Conservation (phyloP, 1,140 invertebrate species). For the Notospermus geniculatus region DNA sequence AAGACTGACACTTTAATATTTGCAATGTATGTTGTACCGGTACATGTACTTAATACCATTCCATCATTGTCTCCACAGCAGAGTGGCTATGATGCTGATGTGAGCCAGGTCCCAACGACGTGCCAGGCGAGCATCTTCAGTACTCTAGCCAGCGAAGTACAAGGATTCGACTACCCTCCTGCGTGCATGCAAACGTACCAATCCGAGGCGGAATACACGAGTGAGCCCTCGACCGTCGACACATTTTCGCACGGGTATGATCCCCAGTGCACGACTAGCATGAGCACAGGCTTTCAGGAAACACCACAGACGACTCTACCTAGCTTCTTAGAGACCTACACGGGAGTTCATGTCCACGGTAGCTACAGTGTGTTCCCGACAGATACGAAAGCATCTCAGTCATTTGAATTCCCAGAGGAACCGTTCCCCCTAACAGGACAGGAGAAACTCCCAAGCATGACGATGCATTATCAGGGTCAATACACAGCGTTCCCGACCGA, state of each 20-base stretch:
- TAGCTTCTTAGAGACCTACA: conserved; percentile 24
- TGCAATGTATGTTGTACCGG: background rate
- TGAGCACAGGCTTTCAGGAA: conserved; percentile 25
- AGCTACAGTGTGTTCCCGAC: conserved; percentile 27
- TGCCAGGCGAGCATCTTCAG: conserved; percentile 1
- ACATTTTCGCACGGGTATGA: background rate
- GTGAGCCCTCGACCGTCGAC: background rate
- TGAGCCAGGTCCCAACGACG: background rate
- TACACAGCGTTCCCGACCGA: conserved; percentile 5
- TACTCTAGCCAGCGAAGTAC: background rate
- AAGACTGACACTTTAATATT: background rate
- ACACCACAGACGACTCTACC: conserved; percentile 20
- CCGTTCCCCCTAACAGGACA: conserved; percentile 17
- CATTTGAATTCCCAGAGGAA: conserved; percentile 27
- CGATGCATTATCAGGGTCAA: conserved; percentile 12
- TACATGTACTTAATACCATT: background rate
- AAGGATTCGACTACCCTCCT: background rate
- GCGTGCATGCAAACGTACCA: conserved; percentile 2
- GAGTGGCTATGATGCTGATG: background rate
- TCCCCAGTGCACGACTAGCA: background rate
- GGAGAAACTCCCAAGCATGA: conserved; percentile 11
- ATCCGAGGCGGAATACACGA: background rate
- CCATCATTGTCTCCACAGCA: background rate
- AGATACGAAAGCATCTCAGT: conserved; percentile 14
- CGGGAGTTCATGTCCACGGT: conserved; percentile 10